Percentiles rank a stretch among this genome's conserved stretches.
Conservation (phyloP, 92 coral and sea anemone species). For the Muricea muricata region DNA sequence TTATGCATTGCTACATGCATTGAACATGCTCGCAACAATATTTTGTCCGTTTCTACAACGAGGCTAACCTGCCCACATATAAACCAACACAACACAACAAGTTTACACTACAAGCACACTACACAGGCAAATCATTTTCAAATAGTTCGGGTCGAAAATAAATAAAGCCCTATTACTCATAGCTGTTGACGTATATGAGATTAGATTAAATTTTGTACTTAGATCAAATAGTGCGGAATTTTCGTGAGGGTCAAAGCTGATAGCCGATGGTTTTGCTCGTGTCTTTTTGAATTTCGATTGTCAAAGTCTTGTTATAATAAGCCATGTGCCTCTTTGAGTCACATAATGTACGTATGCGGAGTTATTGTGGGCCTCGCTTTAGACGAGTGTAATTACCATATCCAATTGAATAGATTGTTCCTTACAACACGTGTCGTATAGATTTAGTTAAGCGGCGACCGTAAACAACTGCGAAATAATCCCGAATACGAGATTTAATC, state of each 20-base stretch:
- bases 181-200: conserved; percentile 1
- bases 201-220: background rate
- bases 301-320: background rate
- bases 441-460: conserved; percentile 14
- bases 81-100: background rate
- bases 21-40: background rate
- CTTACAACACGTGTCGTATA: conserved; percentile 35
- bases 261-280: background rate
- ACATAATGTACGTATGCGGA: conserved; percentile 16
- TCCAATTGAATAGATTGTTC: conserved; percentile 26
- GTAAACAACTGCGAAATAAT: conserved; percentile 19
- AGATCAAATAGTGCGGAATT: background rate
- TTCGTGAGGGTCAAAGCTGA: background rate
- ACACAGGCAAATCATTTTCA: background rate
- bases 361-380: conserved; percentile 20
- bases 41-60: background rate
- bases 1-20: background rate
- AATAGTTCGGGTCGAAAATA: background rate
- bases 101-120: background rate
- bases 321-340: conserved; percentile 26
- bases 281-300: too few relatives aligned
- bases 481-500: background rate
- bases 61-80: background rate
- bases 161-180: background rate
- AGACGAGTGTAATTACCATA: conserved; percentile 29